Conservation (phyloP, 1,140 invertebrate species). For the Ostrea denselamellosa region DNA sequence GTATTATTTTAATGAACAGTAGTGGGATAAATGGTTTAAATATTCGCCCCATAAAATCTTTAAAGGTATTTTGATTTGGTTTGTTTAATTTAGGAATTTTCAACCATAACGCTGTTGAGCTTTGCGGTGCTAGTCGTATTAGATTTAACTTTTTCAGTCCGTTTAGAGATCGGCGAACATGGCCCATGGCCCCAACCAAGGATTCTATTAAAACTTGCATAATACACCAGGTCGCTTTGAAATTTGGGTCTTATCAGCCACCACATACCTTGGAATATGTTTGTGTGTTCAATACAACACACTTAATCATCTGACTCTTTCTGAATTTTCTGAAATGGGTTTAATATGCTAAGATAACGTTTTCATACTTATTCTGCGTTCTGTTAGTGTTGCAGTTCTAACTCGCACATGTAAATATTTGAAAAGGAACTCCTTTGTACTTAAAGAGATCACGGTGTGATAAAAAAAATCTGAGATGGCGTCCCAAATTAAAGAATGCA, state of each 20-base stretch:
- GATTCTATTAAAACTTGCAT: constrained; percentile 31
- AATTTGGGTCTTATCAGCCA: not conserved
- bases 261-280: not conserved
- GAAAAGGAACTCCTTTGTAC: not conserved
- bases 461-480: not conserved
- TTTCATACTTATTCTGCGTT: not conserved
- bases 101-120: not conserved
- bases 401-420: not conserved
- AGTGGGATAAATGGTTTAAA: too few relatives aligned
- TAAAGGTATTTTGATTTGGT: not conserved
- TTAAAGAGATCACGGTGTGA: not conserved
- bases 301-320: not conserved
- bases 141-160: not conserved
- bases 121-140: not conserved
- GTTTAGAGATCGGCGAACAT: constrained; percentile 15
- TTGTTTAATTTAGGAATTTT: not conserved
- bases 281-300: not conserved
- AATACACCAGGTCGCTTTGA: not conserved
- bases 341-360: not conserved
- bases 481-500: not conserved
- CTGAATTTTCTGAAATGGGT: not conserved
- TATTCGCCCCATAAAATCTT: too few relatives aligned
- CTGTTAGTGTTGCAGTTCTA: not conserved
- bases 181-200: not conserved
- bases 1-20: too few relatives aligned